Percentiles rank a stretch among this genome's conserved stretches.
Conservation (phyloP, 64 coral and sea anemone species). For the Exaiptasia diaphana region DNA sequence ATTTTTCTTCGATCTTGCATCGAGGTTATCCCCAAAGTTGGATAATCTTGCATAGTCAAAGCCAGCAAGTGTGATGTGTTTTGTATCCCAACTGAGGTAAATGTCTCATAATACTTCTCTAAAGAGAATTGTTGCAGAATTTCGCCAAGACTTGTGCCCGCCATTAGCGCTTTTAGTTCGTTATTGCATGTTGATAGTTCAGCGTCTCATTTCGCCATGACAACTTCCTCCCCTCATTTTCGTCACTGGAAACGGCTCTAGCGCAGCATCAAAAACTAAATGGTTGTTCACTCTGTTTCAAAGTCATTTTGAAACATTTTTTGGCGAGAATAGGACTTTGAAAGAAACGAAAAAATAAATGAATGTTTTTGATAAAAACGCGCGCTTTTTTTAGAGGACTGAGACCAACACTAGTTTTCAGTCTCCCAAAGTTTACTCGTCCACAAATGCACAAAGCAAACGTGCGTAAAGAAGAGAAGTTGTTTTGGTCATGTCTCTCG, state of each 20-base stretch:
- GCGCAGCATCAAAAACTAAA: too few species aligned
- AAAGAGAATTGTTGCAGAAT: slow-evolving; percentile 61
- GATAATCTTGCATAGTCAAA: slow-evolving; percentile 90
- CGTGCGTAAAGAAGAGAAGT: background rate
- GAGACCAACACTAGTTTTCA: background rate
- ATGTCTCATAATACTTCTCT: slow-evolving; percentile 49
- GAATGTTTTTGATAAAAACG: background rate
- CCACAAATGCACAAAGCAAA: background rate
- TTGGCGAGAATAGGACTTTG: too few species aligned
- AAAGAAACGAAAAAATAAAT: background rate
- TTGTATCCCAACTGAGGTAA: slow-evolving; percentile 55
- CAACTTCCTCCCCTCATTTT: slow-evolving; percentile 10
- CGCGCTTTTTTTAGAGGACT: too few species aligned
- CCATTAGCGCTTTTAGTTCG: too few species aligned
- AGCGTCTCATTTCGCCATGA: background rate
- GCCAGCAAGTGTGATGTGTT: slow-evolving; percentile 16
- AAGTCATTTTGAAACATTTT: too few species aligned
- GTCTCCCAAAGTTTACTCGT: background rate
- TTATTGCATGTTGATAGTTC: background rate
- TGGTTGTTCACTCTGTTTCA: too few species aligned
- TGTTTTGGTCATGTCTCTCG: background rate
- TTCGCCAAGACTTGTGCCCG: slow-evolving; percentile 23
- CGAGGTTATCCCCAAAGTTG: slow-evolving; percentile 56
- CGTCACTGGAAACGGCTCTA: too few species aligned
- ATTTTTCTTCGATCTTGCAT: slow-evolving; percentile 76